phyloP scores from a whole-genome alignment of 2,797 vertebrate genomes.

The Rhinophrynus dorsalis region DNA sequence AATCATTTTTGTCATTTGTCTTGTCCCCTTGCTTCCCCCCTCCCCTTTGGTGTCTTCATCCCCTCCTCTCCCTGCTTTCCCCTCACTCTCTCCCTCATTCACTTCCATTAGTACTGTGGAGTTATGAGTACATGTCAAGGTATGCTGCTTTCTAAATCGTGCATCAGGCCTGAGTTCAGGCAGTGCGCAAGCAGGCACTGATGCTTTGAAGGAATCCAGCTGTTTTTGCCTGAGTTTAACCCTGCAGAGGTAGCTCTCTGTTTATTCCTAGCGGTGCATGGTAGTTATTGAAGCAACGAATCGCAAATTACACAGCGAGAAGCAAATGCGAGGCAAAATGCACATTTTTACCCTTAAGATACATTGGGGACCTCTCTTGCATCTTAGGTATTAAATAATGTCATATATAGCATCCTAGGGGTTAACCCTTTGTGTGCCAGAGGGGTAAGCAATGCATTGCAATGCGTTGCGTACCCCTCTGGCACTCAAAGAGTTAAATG shows the following conservation, averaged over 20 bases:
- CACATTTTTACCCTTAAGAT: too few relatives aligned
- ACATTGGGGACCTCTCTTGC: too few relatives aligned
- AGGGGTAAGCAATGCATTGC: too few relatives aligned
- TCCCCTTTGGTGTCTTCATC: background rate
- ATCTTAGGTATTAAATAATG: too few relatives aligned
- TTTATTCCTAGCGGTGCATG: background rate
- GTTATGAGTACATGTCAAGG: conserved; percentile 68
- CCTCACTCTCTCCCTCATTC: rapidly evolving
- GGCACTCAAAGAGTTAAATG: too few relatives aligned
- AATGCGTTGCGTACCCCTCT: too few relatives aligned
- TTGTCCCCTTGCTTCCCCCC: background rate
- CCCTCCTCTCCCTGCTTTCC: background rate
- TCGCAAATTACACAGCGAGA: background rate
- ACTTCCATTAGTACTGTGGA: background rate
- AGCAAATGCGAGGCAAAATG: conserved; percentile 2
- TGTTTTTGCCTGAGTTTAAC: conserved; percentile 55
- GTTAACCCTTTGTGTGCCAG: too few relatives aligned
- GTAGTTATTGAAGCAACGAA: background rate
- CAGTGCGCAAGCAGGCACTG: conserved; percentile 62
- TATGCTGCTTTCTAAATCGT: conserved; percentile 69
- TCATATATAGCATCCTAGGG: too few relatives aligned
- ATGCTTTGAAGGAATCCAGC: conserved; percentile 68
- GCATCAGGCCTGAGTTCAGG: conserved; percentile 58
- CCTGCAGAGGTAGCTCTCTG: background rate
- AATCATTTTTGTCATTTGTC: conserved; percentile 46